Base-by-base conservation (phyloP, 2,888 invertebrate species). In the Limenitis arthemis region DNA sequence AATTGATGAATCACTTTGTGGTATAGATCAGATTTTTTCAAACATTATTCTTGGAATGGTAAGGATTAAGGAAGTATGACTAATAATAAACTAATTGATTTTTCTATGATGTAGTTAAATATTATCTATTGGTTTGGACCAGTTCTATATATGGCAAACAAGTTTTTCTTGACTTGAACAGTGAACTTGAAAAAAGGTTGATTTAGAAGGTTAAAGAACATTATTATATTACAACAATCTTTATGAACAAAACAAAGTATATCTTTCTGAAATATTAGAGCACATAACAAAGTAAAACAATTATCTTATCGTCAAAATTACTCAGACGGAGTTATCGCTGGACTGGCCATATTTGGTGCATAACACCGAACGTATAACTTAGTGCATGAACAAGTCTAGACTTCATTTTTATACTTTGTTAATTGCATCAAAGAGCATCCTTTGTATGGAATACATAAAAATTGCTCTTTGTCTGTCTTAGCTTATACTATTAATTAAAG, bases 261-360 rank as follows among this genome's bases (percentile, higher is more conserved):
- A n/a, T 6, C 30, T 39, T 40, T 31, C 8, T 8, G 31, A 37
- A 44, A 44, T 40, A 46, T 50, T 40, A 40, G 44, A 29, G n/a
- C 6, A 9, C 41, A 38, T 38, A 44, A 46, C 46, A 47, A 37
- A 38, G 30, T 47, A 12, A 50, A 44, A 36, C 47, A 51, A 51
- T 51, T 47, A 51, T 44, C 43, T 52, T 52, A 52, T 48, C 47
- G 48, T 44, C n/a, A 37, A 33, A 46, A 34, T 40, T 49, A 55
- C 46, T 48, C 46, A 48, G 51, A 49, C 47, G 39, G 33, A 41
- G 48, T 12, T 41, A 38, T 46, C 42, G 48, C 44, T 44, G 37
- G 41, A 38, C 43, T 52, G 42, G 34, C 51, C 54, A 46, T 55
- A 44, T 55, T 55, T 49, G 46, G 54, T 44, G 12, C 12, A 43